Evolutionary conservation across 2,797 vertebrate species (phyloP).

Genomic region (Melanotaenia pygmaea): DNA sequence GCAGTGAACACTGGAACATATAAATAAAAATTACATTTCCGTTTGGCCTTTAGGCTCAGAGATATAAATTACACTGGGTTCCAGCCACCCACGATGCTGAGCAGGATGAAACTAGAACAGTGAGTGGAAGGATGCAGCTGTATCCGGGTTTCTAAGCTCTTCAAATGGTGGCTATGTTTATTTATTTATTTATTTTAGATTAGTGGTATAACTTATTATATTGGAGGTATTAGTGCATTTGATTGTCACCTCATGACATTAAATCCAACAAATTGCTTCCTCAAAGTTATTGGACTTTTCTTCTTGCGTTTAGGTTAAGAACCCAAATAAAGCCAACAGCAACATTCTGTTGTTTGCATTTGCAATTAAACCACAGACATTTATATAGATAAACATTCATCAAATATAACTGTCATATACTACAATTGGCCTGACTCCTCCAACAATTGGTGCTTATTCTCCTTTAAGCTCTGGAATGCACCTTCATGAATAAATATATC

Average conservation of each 20-base stretch:
- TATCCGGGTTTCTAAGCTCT: background rate
- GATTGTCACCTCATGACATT: background rate
- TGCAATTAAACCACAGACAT: slow-evolving; percentile 4
- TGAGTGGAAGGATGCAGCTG: background rate
- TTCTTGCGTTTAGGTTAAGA: background rate
- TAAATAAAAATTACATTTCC: background rate
- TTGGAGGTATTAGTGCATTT: background rate
- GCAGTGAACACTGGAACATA: background rate
- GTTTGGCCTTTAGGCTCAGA: background rate
- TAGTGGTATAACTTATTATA: background rate
- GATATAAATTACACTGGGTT: background rate
- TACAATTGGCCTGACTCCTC: slow-evolving; percentile 9
- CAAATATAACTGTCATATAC: slow-evolving; percentile 8
- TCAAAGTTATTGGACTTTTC: background rate
- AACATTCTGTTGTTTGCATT: slow-evolving; percentile 6
- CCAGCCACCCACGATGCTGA: background rate
- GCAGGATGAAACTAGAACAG: background rate
- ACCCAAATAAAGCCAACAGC: background rate
- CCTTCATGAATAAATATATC: background rate
- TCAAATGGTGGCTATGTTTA: background rate
- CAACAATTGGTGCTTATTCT: slow-evolving; percentile 13
- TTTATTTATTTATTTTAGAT: background rate
- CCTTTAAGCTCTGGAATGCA: background rate
- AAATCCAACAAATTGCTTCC: background rate
- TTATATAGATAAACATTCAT: slow-evolving; percentile 6